Base-by-base conservation (phyloP, 2,888 invertebrate species). In the Eristalinus sepulchralis region DNA sequence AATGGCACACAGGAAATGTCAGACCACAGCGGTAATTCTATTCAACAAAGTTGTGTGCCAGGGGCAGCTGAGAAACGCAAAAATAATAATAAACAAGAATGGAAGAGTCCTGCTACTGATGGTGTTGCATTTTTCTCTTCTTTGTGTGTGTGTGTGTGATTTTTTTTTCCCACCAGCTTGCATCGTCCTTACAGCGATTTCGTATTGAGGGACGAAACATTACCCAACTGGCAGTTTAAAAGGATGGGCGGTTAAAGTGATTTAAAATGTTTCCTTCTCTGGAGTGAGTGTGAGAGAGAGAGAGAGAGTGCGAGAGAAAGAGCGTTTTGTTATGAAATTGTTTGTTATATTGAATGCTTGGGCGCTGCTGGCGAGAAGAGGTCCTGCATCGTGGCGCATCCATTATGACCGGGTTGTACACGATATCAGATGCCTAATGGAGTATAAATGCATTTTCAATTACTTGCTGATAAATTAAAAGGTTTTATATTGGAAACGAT, bases 371-470 rank as follows among this genome's bases (percentile, higher is more conserved):
- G 31, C 4, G 13, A 13, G 62, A 77, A n/a, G 31, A 33, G 64
- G 66, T 73, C 60, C 72, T 73, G 66, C 79, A 47, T 17, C 47
- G 17, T 47, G 5, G 27, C 5, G 47, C 47, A 53, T 72, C 79
- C 79, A 80, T 80, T 80, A 80, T 60, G 72, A 60, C 53, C 47
- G 67, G 59, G 22, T n/a, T 67, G 31, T 17, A 80, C 60, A 33
- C 79, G 53, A 53, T 55, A 80, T 80, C 72, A 72, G 72, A 80
- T 72, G 72, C 79, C 79, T 80, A 80, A 80, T 80, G 79, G 79
- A 66, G 66, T 80, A 72, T 80, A 80, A 80, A 80, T 72, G 79
- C 79, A 72, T 80, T 80, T 80, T 72, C 79, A 72, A 73, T 80
- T 80, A 80, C 79, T 72, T 72, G 33, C 66, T 62, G 66, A 80